phyloP scores from a whole-genome alignment of 2,888 invertebrate species.

The Campaea margaritaria region DNA sequence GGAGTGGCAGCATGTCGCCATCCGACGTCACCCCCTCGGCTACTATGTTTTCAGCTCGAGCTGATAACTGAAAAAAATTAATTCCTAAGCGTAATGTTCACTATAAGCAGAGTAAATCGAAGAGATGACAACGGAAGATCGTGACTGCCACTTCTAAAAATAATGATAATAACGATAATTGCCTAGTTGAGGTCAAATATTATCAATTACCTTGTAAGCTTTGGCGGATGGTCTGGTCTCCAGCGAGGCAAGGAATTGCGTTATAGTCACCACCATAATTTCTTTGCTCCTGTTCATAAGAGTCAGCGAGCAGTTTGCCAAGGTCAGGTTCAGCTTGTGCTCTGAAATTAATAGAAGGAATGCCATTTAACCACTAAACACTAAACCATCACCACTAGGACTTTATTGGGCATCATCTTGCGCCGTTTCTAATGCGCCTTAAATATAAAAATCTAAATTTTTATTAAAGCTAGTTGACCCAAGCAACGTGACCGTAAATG shows the following conservation, averaged over 20 bases:
- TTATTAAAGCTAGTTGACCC: too few relatives aligned
- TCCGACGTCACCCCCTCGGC: slow-evolving; percentile 90
- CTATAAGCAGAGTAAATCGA: background rate
- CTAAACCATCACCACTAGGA: too few relatives aligned
- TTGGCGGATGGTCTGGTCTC: slow-evolving; percentile 88
- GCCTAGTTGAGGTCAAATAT: too few relatives aligned
- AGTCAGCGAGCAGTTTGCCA: slow-evolving; percentile 89
- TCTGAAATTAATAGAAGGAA: slow-evolving; percentile 76
- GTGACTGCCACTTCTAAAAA: too few relatives aligned
- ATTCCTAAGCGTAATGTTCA: background rate
- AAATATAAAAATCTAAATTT: too few relatives aligned
- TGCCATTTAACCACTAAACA: too few relatives aligned
- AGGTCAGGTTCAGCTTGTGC: slow-evolving; percentile 90
- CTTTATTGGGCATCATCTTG: too few relatives aligned
- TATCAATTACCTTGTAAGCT: slow-evolving; percentile 84
- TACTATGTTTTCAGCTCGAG: slow-evolving; percentile 90
- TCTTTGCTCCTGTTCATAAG: slow-evolving; percentile 89
- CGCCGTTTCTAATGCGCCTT: too few relatives aligned
- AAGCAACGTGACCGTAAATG: too few relatives aligned
- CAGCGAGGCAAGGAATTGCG: slow-evolving; percentile 88
- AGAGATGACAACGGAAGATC: background rate
- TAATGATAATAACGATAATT: too few relatives aligned
- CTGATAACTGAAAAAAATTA: slow-evolving; percentile 77
- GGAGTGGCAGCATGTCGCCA: slow-evolving; percentile 89
- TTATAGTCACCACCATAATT: slow-evolving; percentile 89